Percentiles rank a stretch among this genome's conserved stretches.
Conservation (phyloP, 1,140 invertebrate genomes). For the Physella acuta region DNA sequence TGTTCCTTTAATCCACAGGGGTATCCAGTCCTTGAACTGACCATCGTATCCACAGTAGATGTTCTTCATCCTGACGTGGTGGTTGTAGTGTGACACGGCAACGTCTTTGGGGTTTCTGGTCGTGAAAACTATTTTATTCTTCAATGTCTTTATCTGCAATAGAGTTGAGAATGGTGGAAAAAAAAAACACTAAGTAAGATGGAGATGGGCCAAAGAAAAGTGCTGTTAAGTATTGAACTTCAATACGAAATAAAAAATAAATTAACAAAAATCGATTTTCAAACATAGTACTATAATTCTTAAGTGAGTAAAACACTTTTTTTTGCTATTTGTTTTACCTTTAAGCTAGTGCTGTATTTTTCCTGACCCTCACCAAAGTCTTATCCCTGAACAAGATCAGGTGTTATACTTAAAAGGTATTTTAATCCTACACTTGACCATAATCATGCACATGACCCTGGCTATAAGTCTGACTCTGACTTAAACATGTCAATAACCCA, state of each 20-base stretch:
- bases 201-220: neutral
- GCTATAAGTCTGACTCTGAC: too few species aligned
- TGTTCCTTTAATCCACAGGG: conserved; percentile 39
- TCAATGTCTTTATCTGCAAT: neutral
- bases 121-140: conserved; percentile 14
- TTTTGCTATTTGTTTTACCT: too few species aligned
- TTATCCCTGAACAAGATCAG: neutral
- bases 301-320: too few species aligned
- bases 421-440: neutral
- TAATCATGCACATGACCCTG: too few species aligned
- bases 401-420: neutral
- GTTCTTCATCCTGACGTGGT: conserved; percentile 26
- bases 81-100: conserved; percentile 40
- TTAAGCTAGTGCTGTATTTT: too few species aligned
- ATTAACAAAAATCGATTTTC: neutral
- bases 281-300: neutral
- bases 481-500: too few species aligned
- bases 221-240: neutral
- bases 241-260: too few species aligned
- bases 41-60: conserved; percentile 42
- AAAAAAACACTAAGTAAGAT: neutral
- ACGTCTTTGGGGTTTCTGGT: conserved; percentile 41
- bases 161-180: too few species aligned
- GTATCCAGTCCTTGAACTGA: conserved; percentile 37
- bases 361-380: too few species aligned